These are phyloP conservation scores for Champsocephalus esox DNA, from an alignment of 2,797 vertebrate species.

Conservation along the genomic window DNA sequence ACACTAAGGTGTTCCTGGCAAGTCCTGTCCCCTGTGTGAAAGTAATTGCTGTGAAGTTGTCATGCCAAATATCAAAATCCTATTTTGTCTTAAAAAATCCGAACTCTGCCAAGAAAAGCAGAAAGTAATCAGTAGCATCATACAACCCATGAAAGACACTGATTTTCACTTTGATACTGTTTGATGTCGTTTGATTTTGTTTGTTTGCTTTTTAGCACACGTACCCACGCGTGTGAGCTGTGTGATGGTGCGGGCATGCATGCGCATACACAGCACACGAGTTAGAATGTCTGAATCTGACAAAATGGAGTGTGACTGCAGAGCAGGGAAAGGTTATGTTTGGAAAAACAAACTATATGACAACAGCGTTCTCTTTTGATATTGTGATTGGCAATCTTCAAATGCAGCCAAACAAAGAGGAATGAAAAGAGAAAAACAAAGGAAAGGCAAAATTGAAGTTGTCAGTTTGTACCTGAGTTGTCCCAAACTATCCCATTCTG, in stretches of 20 bases:
- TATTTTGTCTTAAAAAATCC: constrained; percentile 68
- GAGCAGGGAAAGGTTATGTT: constrained; percentile 57
- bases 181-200: constrained; percentile 65
- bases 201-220: constrained; percentile 37
- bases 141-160: constrained; percentile 67
- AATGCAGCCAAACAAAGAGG: constrained; percentile 67
- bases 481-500: constrained; percentile 73
- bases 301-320: constrained; percentile 58
- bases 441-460: constrained; percentile 67
- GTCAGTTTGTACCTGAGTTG: constrained; percentile 73
- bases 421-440: constrained; percentile 37
- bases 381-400: constrained; percentile 71
- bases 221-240: neutral
- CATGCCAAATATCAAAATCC: constrained; percentile 64
- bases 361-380: constrained; percentile 70
- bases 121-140: constrained; percentile 70
- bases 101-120: constrained; percentile 61
- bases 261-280: neutral
- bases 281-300: constrained; percentile 45
- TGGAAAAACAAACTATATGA: constrained; percentile 64
- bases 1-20: constrained; percentile 29
- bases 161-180: constrained; percentile 69
- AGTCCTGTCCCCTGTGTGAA: constrained; percentile 53
- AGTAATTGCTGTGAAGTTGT: constrained; percentile 72
- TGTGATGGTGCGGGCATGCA: constrained; percentile 2